Evolutionary conservation across 2,888 invertebrate species (phyloP).

Genomic region (Conops quadrifasciatus): DNA sequence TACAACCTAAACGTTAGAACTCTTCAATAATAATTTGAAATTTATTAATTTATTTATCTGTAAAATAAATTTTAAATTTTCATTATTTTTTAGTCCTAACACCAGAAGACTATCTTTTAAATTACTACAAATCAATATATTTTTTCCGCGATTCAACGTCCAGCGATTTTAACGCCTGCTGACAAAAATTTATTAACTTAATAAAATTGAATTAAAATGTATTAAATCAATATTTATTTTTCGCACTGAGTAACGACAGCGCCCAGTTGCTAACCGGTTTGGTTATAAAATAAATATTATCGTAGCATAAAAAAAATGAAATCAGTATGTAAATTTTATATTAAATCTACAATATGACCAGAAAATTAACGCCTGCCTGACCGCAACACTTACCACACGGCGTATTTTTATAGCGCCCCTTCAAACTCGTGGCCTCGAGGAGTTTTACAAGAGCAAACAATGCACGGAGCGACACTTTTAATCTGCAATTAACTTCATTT

Average conservation of each 20-base stretch:
- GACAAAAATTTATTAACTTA: constrained; percentile 39
- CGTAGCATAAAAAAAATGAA: neutral
- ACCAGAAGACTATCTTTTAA: too few species aligned
- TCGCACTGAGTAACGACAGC: neutral
- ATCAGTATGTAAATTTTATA: constrained; percentile 32
- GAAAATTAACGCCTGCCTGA: constrained; percentile 60
- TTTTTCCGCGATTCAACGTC: too few species aligned
- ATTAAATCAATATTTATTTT: constrained; percentile 42
- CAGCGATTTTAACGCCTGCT: constrained; percentile 30
- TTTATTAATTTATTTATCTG: too few species aligned
- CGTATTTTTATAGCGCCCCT: constrained; percentile 19
- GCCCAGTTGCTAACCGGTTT: too few species aligned
- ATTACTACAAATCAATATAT: too few species aligned
- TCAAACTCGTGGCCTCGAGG: constrained; percentile 2
- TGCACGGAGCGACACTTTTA: constrained; percentile 54
- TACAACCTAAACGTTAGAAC: too few species aligned
- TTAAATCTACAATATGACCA: constrained; percentile 51
- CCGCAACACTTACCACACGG: constrained; percentile 48
- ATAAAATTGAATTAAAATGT: constrained; percentile 45
- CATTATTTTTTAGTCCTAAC: too few species aligned
- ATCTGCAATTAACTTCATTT: constrained; percentile 60
- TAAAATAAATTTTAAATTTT: too few species aligned
- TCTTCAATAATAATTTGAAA: too few species aligned
- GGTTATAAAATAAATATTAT: constrained; percentile 6
- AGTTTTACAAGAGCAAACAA: neutral